Percentiles rank a stretch among this genome's conserved stretches.
Evolutionary conservation across 37 sponge, comb jelly and placozoan species (phyloP).

Genomic region (Hormiphora californensis): DNA sequence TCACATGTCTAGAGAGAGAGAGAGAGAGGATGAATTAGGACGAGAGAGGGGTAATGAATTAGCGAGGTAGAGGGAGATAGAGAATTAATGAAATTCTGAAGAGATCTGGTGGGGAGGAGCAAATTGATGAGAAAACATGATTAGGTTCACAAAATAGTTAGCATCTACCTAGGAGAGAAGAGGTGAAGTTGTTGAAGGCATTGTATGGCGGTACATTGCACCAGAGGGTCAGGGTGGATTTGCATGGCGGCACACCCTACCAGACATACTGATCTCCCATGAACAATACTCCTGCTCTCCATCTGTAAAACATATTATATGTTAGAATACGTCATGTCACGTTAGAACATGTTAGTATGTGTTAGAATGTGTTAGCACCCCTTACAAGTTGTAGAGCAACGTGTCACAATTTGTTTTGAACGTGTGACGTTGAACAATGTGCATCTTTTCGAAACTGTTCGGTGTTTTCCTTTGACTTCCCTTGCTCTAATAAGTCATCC

Average conservation of each 20-base stretch:
- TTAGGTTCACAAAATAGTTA: too few relatives aligned
- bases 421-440: too few relatives aligned
- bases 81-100: neutral
- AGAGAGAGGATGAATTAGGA: neutral
- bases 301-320: conserved; percentile 4
- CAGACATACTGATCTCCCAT: conserved; percentile 28
- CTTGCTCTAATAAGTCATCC: too few relatives aligned
- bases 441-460: too few relatives aligned
- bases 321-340: too few relatives aligned
- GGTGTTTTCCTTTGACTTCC: too few relatives aligned
- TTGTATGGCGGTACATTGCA: conserved; percentile 73
- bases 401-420: too few relatives aligned
- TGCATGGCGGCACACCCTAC: conserved; percentile 55
- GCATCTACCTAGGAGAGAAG: conserved; percentile 85
- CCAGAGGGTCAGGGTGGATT: conserved; percentile 81
- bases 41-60: neutral
- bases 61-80: neutral
- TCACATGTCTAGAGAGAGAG: neutral
- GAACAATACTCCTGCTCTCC: conserved; percentile 50
- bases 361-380: too few relatives aligned
- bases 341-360: too few relatives aligned
- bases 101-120: neutral
- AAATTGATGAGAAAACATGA: neutral
- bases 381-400: too few relatives aligned
- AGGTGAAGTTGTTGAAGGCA: conserved; percentile 91